A percentile compares a stretch with the other conserved stretches of the same genome.
phyloP scores from a whole-genome alignment of 2,888 invertebrate species.

The Scaptomyza parva region DNA sequence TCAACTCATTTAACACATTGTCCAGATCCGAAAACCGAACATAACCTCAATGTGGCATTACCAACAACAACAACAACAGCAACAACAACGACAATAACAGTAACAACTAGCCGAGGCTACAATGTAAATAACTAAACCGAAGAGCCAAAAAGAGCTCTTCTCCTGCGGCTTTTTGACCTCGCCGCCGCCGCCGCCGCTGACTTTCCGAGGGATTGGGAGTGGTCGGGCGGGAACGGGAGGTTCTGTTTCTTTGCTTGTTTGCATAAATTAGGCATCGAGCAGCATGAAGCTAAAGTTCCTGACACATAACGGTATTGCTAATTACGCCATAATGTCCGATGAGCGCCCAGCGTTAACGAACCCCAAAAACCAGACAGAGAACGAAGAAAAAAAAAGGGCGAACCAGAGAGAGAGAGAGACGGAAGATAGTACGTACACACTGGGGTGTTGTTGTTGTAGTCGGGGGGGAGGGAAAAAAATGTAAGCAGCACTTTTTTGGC shows the following conservation, averaged over 20 bases:
- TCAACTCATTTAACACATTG: slow-evolving; percentile 78
- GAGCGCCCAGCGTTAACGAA: slow-evolving; percentile 19
- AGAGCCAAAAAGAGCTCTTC: slow-evolving; percentile 31
- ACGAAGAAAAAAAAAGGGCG: neutral
- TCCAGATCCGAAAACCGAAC: slow-evolving; percentile 55
- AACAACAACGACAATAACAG: slow-evolving; percentile 20
- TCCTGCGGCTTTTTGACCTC: slow-evolving; percentile 25
- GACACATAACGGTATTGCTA: slow-evolving; percentile 73
- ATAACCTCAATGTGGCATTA: slow-evolving; percentile 60
- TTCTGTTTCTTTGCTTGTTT: slow-evolving; percentile 34
- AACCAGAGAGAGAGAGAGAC: neutral
- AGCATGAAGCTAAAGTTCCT: slow-evolving; percentile 35
- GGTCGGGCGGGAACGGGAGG: too few species aligned
- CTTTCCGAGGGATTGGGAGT: too few species aligned
- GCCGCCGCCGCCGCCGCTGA: too few species aligned
- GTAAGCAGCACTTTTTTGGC: slow-evolving; percentile 17
- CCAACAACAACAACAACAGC: slow-evolving; percentile 25
- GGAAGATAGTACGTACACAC: neutral
- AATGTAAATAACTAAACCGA: slow-evolving; percentile 32
- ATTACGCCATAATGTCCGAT: slow-evolving; percentile 75
- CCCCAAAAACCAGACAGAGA: slow-evolving; percentile 3
- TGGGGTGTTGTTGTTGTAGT: neutral
- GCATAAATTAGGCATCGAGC: slow-evolving; percentile 75
- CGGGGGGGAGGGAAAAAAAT: too few species aligned
- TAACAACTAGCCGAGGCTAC: slow-evolving; percentile 15